These are phyloP conservation scores for Branchinecta lynchi DNA, from an alignment of 1,140 invertebrate genomes.

Conservation along the genomic window DNA sequence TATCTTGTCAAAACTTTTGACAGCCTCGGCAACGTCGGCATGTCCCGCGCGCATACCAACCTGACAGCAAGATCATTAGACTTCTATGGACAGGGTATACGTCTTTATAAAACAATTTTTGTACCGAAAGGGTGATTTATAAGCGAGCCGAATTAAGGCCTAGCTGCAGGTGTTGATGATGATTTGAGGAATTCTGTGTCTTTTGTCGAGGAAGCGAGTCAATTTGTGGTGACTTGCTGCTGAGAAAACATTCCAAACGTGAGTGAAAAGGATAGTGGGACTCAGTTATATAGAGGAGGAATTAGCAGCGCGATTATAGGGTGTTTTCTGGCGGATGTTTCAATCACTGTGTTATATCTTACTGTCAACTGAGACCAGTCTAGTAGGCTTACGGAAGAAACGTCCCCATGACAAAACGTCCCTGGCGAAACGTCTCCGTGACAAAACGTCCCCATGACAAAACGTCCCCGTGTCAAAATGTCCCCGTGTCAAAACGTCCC, in stretches of 20 bases:
- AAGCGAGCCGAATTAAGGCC: slow-evolving; percentile 7
- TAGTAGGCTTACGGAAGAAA: no score
- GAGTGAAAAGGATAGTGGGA: neutral
- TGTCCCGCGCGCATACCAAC: neutral
- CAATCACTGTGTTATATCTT: no score
- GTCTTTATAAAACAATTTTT: slow-evolving; percentile 12
- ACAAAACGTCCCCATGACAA: no score
- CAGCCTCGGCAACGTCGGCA: neutral
- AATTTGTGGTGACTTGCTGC: slow-evolving; percentile 8
- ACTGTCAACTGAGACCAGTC: no score
- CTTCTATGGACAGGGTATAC: slow-evolving; percentile 1
- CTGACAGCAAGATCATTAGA: neutral
- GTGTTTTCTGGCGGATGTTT: no score
- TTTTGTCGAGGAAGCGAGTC: neutral
- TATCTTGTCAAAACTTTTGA: slow-evolving; percentile 10
- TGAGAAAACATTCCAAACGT: neutral
- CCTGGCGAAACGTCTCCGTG: no score
- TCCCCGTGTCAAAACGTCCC: no score
- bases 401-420: no score
- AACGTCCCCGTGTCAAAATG: no score
- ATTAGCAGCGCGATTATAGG: no score
- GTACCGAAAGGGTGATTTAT: neutral
- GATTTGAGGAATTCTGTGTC: neutral
- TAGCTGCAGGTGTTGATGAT: slow-evolving; percentile 1
- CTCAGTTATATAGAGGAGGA: no score